phyloP scores from a whole-genome alignment of 2,113 vertebrate genomes.

The Regulus satrapa region DNA sequence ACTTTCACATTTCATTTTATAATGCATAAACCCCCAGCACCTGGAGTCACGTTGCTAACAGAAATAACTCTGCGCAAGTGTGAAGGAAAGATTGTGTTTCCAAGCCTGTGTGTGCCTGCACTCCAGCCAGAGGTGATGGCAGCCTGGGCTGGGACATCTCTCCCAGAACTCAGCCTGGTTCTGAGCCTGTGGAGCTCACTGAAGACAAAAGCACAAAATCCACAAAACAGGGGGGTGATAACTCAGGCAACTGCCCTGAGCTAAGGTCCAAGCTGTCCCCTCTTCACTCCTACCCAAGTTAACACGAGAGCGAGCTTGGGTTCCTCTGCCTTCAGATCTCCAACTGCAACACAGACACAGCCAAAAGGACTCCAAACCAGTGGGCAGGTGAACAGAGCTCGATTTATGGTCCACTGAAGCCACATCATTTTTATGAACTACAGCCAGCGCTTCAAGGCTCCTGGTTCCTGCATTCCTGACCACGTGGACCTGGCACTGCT shows the following conservation, averaged over 20 bases:
- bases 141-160: neutral
- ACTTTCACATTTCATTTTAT: conserved; percentile 12
- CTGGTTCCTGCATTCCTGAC: neutral
- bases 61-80: neutral
- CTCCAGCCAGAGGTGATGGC: neutral
- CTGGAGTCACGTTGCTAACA: neutral
- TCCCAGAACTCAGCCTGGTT: neutral
- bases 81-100: neutral
- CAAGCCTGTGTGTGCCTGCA: neutral
- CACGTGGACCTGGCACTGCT: neutral
- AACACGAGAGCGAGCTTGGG: neutral
- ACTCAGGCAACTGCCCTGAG: neutral
- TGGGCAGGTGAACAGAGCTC: neutral
- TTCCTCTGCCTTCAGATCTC: neutral
- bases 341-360: neutral
- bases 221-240: neutral
- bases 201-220: neutral
- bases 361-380: neutral
- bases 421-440: neutral
- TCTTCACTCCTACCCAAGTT: neutral
- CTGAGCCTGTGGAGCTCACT: neutral
- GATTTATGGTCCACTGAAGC: neutral
- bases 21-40: neutral
- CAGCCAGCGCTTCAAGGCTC: neutral
- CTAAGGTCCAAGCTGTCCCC: neutral